These are phyloP conservation scores for Tragelaphus imberbis DNA, from an alignment of 2,113 vertebrate species.

Conservation along the genomic window DNA sequence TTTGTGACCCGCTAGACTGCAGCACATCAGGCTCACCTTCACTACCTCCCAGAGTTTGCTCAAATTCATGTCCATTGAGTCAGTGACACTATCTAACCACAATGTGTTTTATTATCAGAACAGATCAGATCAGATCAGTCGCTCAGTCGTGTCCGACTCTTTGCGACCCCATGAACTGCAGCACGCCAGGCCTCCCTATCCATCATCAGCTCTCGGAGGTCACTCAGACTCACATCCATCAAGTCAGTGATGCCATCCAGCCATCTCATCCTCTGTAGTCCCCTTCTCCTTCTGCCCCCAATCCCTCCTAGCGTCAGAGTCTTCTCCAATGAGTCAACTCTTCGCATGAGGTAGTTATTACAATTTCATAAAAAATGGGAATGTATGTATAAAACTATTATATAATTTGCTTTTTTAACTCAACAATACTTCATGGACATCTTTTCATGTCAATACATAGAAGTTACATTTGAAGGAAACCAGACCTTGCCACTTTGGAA, in stretches of 20 bases:
- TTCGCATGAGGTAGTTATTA: too few species aligned
- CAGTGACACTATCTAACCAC: not conserved
- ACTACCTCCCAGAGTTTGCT: not conserved
- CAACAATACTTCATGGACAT: not conserved
- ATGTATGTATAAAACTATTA: not conserved
- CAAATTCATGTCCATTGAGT: not conserved
- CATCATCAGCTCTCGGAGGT: too few species aligned
- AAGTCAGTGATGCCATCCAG: too few species aligned
- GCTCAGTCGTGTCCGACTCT: too few species aligned
- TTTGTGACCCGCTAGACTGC: not conserved
- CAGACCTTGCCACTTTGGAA: not conserved
- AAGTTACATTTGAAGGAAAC: not conserved
- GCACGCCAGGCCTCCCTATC: too few species aligned
- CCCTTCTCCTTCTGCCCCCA: too few species aligned
- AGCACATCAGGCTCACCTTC: not conserved
- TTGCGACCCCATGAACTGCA: too few species aligned
- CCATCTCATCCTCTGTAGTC: too few species aligned
- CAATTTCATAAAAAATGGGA: not conserved
- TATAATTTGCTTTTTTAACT: slow-evolving; percentile 4
- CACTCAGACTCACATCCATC: too few species aligned
- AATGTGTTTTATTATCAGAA: not conserved
- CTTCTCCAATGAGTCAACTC: too few species aligned
- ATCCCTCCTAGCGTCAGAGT: too few species aligned
- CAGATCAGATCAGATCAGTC: too few species aligned
- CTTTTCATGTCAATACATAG: not conserved